phyloP scores from a whole-genome alignment of 2,113 vertebrate genomes.

The Dasyprocta punctata region DNA sequence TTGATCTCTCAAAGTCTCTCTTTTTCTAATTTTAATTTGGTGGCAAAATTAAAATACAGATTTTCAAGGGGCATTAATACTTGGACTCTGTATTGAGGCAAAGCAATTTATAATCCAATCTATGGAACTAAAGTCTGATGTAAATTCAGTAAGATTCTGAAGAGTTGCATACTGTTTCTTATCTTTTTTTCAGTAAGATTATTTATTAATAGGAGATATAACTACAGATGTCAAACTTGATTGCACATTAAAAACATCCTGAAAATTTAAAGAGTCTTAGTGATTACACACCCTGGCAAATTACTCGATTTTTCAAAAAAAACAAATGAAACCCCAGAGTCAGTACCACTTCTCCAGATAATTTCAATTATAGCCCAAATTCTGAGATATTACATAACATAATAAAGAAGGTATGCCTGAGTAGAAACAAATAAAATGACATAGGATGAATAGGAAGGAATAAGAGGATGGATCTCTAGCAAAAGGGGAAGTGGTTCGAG shows the following conservation, averaged over 20 bases:
- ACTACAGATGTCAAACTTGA: neutral
- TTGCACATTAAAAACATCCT: neutral
- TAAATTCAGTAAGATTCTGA: slow-evolving; percentile 4
- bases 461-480: neutral
- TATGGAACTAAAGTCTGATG: slow-evolving; percentile 10
- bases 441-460: neutral
- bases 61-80: slow-evolving; percentile 31
- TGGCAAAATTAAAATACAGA: neutral
- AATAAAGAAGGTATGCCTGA: neutral
- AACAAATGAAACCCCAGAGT: neutral
- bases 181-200: slow-evolving; percentile 11
- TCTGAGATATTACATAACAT: neutral
- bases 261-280: neutral
- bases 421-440: neutral
- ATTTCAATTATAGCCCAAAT: slow-evolving; percentile 4
- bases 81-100: neutral
- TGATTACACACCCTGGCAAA: neutral
- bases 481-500: neutral
- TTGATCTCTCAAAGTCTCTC: slow-evolving; percentile 4
- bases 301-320: slow-evolving; percentile 26
- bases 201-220: slow-evolving; percentile 5
- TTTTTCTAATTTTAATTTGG: slow-evolving; percentile 16
- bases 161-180: neutral
- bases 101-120: neutral
- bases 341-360: slow-evolving; percentile 27